Conservation (phyloP, 2,113 vertebrate species). For the Oophaga pumilio region DNA sequence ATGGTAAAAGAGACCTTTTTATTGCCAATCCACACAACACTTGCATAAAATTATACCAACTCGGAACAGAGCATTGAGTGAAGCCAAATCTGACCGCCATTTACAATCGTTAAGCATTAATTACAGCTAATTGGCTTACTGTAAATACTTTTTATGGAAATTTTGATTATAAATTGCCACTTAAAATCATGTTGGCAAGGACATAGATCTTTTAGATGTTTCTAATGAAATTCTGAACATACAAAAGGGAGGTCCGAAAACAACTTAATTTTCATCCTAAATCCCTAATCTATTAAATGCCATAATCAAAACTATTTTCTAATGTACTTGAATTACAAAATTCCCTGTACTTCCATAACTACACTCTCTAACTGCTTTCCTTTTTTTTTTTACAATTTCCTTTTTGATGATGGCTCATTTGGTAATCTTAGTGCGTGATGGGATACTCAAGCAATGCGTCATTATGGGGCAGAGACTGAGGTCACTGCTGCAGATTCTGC, state of each 20-base stretch:
- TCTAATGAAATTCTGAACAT: constrained; percentile 48
- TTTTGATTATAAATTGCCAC: constrained; percentile 10
- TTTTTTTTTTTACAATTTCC: too few species aligned
- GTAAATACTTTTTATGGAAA: not conserved
- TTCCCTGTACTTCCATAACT: too few species aligned
- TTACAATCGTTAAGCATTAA: not conserved
- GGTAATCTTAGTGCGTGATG: too few species aligned
- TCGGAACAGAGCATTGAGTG: not conserved
- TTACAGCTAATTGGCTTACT: not conserved
- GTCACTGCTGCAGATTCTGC: too few species aligned
- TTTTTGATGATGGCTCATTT: too few species aligned
- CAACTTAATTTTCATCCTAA: not conserved
- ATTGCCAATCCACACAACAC: not conserved
- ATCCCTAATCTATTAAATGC: not conserved
- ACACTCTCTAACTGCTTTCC: too few species aligned
- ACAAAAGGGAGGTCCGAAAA: too few species aligned
- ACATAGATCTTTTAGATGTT: constrained; percentile 4
- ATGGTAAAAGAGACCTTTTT: not conserved
- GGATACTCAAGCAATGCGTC: too few species aligned
- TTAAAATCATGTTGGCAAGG: constrained; percentile 10
- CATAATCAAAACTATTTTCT: too few species aligned
- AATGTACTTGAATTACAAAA: too few species aligned
- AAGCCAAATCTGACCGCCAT: not conserved
- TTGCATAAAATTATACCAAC: not conserved
- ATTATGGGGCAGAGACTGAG: too few species aligned